Evolutionary conservation across 2,888 invertebrate species (phyloP).

Genomic region (Archips xylosteana): DNA sequence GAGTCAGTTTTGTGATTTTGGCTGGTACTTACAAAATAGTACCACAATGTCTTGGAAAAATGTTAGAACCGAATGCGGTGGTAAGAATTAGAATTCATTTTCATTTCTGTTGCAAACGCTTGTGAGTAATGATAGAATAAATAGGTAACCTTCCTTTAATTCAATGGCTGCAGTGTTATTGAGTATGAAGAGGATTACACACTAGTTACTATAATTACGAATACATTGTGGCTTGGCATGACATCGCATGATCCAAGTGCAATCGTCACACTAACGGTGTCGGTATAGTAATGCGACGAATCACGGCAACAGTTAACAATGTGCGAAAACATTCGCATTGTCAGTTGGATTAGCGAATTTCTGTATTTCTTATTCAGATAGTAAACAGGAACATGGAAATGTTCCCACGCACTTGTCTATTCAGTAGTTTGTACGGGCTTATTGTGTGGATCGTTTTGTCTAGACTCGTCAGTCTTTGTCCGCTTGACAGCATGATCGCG

Average conservation of each 20-base stretch:
- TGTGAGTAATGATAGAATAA: too few relatives aligned
- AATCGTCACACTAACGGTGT: conserved; percentile 43
- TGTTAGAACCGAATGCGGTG: too few relatives aligned
- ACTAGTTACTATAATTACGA: conserved; percentile 23
- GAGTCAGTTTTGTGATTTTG: too few relatives aligned
- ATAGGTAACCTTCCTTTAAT: too few relatives aligned
- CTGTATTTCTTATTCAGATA: conserved; percentile 57
- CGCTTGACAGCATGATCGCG: conserved; percentile 57
- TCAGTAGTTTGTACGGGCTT: conserved; percentile 58
- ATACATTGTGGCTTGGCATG: conserved; percentile 13
- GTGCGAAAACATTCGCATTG: conserved; percentile 59
- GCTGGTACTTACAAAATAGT: too few relatives aligned
- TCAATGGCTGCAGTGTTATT: too few relatives aligned
- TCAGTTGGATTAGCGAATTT: conserved; percentile 62
- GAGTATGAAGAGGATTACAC: conserved; percentile 16
- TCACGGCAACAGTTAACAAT: conserved; percentile 45
- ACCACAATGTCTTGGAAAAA: too few relatives aligned
- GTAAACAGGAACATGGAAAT: conserved; percentile 58
- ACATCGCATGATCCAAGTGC: conserved; percentile 26
- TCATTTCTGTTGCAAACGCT: too few relatives aligned
- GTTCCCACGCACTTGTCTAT: conserved; percentile 74
- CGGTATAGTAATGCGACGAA: conserved; percentile 49
- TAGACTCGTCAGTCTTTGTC: conserved; percentile 65
- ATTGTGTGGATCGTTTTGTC: conserved; percentile 64
- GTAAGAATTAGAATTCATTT: too few relatives aligned